Conservation (phyloP, 2,113 vertebrate genomes). For the Calidris pugnax region DNA sequence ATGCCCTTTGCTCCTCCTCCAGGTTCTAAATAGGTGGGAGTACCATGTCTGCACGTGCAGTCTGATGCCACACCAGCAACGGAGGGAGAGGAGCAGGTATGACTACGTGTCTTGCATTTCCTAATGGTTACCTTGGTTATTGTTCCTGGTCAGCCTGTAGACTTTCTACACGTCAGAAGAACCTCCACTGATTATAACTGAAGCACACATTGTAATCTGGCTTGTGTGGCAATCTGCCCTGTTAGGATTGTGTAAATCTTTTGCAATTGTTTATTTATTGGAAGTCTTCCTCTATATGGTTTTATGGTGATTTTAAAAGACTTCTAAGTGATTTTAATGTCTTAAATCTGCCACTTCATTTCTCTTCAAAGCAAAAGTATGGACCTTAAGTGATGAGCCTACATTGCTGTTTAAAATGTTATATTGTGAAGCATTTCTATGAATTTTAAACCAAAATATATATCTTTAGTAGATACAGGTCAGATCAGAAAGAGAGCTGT, state of each 20-base stretch:
- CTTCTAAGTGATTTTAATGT: neutral
- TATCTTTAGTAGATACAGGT: neutral
- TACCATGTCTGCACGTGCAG: neutral
- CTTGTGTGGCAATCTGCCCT: neutral
- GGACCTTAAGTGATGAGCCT: neutral
- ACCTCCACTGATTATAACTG: neutral
- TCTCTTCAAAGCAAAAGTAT: neutral
- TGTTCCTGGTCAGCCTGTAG: neutral
- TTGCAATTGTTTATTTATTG: neutral
- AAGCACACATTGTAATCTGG: neutral
- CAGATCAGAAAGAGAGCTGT: neutral
- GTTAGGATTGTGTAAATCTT: neutral
- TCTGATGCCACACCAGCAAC: neutral
- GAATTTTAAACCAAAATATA: neutral
- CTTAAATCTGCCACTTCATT: neutral
- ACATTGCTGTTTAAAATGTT: neutral
- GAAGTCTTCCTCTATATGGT: neutral
- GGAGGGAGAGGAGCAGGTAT: neutral
- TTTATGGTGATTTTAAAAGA: neutral
- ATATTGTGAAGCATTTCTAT: neutral
- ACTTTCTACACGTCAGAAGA: neutral
- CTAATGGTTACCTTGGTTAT: neutral
- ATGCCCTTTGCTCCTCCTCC: neutral
- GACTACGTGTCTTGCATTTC: neutral
- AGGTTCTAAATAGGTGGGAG: neutral